phyloP scores from a whole-genome alignment of 1,140 invertebrate species.

The Episyrphus balteatus region DNA sequence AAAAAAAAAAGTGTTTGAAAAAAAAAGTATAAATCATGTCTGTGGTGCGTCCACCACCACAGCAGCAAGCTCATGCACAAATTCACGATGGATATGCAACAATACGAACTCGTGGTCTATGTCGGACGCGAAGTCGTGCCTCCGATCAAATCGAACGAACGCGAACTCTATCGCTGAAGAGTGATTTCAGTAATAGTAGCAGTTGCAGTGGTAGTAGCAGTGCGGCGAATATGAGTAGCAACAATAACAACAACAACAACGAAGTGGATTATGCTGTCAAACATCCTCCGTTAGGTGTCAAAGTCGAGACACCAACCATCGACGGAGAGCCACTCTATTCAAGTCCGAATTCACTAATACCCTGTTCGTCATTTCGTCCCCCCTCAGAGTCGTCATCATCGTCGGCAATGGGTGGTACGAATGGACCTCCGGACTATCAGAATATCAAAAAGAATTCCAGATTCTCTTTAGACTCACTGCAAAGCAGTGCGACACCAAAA shows the following conservation, averaged over 20 bases:
- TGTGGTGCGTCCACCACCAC: too few relatives aligned
- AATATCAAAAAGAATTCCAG: constrained; percentile 30
- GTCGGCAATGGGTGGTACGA: constrained; percentile 22
- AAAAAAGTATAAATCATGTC: too few relatives aligned
- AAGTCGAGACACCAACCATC: constrained; percentile 31
- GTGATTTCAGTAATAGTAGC: constrained; percentile 22
- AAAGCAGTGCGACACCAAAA: constrained; percentile 31
- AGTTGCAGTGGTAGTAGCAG: neutral
- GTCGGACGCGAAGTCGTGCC: constrained; percentile 39
- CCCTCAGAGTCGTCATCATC: constrained; percentile 29
- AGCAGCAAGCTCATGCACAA: constrained; percentile 32
- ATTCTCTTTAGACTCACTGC: constrained; percentile 31
- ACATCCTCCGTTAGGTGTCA: constrained; percentile 1
- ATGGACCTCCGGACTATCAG: constrained; percentile 18
- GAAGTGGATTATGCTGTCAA: constrained; percentile 24
- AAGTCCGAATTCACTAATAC: constrained; percentile 4
- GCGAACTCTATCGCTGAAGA: constrained; percentile 23
- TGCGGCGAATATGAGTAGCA: neutral
- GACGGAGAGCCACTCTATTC: constrained; percentile 31
- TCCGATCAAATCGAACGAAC: constrained; percentile 23
- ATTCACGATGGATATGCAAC: constrained; percentile 74
- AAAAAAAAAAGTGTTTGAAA: too few relatives aligned
- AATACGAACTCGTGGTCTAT: constrained; percentile 46
- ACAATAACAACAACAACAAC: neutral
- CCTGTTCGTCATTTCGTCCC: constrained; percentile 19